Conservation (phyloP, 2,113 vertebrate species). For the Platycercus adscitus region DNA sequence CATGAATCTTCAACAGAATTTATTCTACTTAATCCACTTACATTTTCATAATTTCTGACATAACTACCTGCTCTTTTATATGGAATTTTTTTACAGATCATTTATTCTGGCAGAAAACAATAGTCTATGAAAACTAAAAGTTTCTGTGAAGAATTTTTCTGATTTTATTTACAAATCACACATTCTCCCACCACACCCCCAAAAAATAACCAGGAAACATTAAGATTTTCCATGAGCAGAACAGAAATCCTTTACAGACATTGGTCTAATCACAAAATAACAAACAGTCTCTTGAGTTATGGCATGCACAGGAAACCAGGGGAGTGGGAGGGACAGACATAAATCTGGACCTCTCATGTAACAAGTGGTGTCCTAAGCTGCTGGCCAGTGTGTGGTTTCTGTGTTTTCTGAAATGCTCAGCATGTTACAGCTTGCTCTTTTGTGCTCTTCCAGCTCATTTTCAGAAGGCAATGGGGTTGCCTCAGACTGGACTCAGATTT, state of each 20-base stretch:
- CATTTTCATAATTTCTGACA: background rate
- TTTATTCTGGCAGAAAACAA: background rate
- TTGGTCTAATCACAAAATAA: background rate
- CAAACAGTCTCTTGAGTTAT: background rate
- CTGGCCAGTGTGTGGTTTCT: background rate
- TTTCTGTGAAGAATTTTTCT: background rate
- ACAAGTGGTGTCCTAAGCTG: background rate
- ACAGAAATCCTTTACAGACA: background rate
- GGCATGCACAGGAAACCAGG: background rate
- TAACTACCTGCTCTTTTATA: background rate
- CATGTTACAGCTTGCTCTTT: background rate
- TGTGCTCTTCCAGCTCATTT: background rate
- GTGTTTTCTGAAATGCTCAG: rapidly evolving
- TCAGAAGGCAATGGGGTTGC: background rate
- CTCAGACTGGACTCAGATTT: background rate
- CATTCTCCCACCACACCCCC: rapidly evolving
- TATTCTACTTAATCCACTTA: background rate
- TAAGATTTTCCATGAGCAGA: background rate
- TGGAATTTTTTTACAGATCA: background rate
- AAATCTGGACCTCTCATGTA: background rate
- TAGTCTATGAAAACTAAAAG: background rate
- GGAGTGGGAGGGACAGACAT: background rate
- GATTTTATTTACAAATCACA: background rate
- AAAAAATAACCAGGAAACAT: background rate
- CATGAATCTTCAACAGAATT: background rate